Evolutionary conservation across 2,888 invertebrate genomes (phyloP), one percentile per base, ranked within the genome.

Genomic region (Chrysina gloriosa): DNA sequence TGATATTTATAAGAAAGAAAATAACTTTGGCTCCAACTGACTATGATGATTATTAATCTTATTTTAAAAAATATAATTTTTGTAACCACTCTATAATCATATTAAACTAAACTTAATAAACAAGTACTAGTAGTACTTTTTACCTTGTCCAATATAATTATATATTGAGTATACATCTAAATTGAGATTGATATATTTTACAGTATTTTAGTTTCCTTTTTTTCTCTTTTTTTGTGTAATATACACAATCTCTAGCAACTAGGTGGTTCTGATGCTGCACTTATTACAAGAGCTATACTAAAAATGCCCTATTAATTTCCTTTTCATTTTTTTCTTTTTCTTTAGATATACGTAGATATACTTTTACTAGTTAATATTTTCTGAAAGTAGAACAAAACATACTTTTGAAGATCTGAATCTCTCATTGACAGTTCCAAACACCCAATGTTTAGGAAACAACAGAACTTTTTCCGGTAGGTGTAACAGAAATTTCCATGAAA

Each of bases 61-160:
- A 48, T 58, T 42, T 58, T 39, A 25, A 58, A 58, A 58, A 58
- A 58, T 65, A 65, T 63, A 61, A 61, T 64, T 70, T 63, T 68
- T 27, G 47, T 42, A 67, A 56, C 72, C 68, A 71, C 74, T 70
- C 71, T 70, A 72, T 71, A 72, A 74, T 64, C 71, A 64, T 63
- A 70, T 61, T 54, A 65, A 68, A 63, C 68, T 68, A 70, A 68
- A 69, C 63, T 63, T 45, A 58, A 61, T 63, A 61, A 63, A 68
- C 70, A 70, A 67, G 63, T 63, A 67, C 52, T 72, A 69, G 68
- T 71, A 73, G 72, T 74, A 76, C 76, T 76, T 75, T 71, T 74
- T 73, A 74, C 73, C 75, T 74, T 73, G 74, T 65, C 69, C 68
- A 72, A 70, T 74, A 73, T 73, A 74, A 65, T 73, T 76, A 75